Evolutionary conservation across 37 sponge, comb jelly and placozoan species (phyloP).

Genomic region (Ephydatia muelleri): DNA sequence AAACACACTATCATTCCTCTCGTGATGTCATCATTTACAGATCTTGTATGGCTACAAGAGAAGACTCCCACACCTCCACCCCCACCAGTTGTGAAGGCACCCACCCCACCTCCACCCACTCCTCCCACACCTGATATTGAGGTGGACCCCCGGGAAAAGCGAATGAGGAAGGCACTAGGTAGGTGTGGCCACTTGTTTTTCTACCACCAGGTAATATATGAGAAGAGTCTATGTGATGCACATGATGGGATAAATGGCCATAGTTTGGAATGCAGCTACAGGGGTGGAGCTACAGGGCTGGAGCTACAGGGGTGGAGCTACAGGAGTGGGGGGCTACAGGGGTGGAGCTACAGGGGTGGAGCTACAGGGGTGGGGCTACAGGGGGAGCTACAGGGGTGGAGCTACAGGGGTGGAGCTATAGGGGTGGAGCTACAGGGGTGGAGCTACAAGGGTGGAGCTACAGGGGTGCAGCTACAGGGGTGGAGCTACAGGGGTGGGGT

Average conservation of each 20-base stretch:
- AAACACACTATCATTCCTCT: neutral
- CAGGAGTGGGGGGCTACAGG: no score
- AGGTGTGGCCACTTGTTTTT: neutral
- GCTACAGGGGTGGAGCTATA: no score
- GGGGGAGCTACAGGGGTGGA: no score
- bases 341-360: no score
- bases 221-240: no score
- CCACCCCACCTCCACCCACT: slow-evolving; percentile 50
- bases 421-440: no score
- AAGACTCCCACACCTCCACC: slow-evolving; percentile 12
- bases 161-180: slow-evolving; percentile 77
- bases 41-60: slow-evolving; percentile 56
- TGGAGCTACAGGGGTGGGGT: neutral
- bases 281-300: no score
- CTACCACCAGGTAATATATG: neutral
- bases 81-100: slow-evolving; percentile 16
- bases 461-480: neutral
- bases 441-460: no score
- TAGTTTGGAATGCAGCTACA: no score
- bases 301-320: no score
- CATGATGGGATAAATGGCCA: no score
- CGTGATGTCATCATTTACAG: slow-evolving; percentile 4
- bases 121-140: slow-evolving; percentile 48
- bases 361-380: no score
- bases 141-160: slow-evolving; percentile 51